Evolutionary conservation across 2,888 invertebrate genomes (phyloP).

Genomic region (Caenorhabditis drosophilae): DNA sequence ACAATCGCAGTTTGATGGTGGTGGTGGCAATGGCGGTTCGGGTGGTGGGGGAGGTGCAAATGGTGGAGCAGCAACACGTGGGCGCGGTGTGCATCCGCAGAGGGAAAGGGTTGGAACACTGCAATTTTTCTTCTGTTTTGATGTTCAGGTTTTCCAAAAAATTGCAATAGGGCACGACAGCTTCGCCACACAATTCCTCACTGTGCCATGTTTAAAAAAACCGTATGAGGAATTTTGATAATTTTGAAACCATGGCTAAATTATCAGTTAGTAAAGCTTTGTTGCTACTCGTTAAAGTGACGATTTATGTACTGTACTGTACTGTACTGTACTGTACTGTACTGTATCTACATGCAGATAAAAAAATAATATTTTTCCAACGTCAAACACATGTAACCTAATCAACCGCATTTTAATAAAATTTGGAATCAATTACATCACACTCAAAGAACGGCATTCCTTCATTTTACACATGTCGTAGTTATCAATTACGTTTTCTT

Average conservation of each 20-base stretch:
- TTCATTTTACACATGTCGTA: too few species aligned
- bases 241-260: too few species aligned
- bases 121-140: background rate
- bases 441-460: too few species aligned
- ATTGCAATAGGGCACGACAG: background rate
- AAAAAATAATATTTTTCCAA: too few species aligned
- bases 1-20: conserved; percentile 20
- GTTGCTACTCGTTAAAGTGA: too few species aligned
- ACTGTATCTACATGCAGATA: too few species aligned
- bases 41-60: conserved; percentile 26
- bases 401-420: background rate
- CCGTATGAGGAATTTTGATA: background rate
- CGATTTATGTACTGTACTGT: too few species aligned
- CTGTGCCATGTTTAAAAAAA: too few species aligned
- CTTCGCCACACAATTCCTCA: too few species aligned
- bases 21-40: conserved; percentile 21
- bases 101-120: conserved; percentile 26
- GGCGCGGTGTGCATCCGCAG: conserved; percentile 28
- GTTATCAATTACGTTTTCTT: background rate
- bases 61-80: conserved; percentile 31
- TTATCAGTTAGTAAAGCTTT: too few species aligned
- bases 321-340: too few species aligned
- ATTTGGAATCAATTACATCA: too few species aligned
- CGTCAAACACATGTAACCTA: background rate
- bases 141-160: background rate